Evolutionary conservation across 2,888 invertebrate species (phyloP), one percentile per base, ranked within the genome.

Genomic region (Erynnis tages): DNA sequence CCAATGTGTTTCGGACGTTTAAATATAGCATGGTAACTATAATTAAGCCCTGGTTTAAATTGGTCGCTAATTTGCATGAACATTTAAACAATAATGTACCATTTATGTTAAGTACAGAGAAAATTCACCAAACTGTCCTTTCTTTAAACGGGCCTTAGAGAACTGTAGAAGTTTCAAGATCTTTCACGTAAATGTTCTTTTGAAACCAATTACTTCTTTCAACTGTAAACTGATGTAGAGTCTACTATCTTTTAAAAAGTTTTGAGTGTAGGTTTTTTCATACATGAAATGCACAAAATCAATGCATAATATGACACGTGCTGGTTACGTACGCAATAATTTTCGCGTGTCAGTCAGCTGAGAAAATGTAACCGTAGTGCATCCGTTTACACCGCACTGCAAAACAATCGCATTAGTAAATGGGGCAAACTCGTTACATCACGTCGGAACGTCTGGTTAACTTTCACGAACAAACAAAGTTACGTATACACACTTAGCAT

Each of bases 351-450:
- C 43, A 52, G 19, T 54, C 48, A 55, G 43, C 53, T 54, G 54
- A 49, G 53, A 52, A 40, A 50, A 25, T 37, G 27, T 11, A 14
- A 35, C 46, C 46, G 16, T 35, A 10, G n/a, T 17, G 11, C 17
- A 17, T 23, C 48, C 64, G 68, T 60, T 62, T 63, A 59, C 61
- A 65, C 65, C 63, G 58, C 54, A 57, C 49, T 50, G 52, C 59
- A 65, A 71, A 79, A 76, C 73, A 76, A 80, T 77, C 71, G 67
- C 69, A 76, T 78, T 77, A 72, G 70, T 71, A 77, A 76, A 76
- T 75, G 59, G 73, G 72, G 65, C 73, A 69, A 76, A 77, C 67
- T 66, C 66, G 71, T 78, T 77, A 77, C 71, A 76, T 74, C 76
- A 79, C 75, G 30, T 16, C 34, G 13, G 10, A 46, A 37, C 23